Evolutionary conservation across 2,888 invertebrate species (phyloP).

Genomic region (Drosophila kokeensis): DNA sequence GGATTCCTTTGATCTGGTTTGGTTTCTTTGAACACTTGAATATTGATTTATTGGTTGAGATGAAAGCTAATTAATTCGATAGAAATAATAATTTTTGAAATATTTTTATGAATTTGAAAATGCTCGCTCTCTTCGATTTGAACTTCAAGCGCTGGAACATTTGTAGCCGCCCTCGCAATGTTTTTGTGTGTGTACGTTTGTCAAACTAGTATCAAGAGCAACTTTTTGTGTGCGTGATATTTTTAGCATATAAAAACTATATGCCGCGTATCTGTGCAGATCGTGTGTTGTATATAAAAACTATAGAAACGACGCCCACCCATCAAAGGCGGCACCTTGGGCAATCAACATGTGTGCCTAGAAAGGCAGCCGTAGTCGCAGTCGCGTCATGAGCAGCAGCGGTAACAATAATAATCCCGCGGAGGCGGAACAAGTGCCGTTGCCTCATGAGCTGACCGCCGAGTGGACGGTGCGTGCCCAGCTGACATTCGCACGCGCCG

Average conservation of each 20-base stretch:
- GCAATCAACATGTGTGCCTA: slow-evolving; percentile 34
- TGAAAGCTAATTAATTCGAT: neutral
- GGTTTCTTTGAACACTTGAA: neutral
- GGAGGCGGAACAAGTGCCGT: slow-evolving; percentile 42
- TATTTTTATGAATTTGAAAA: neutral
- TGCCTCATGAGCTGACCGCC: slow-evolving; percentile 85
- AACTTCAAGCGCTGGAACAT: neutral
- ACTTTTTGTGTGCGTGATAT: slow-evolving; percentile 41
- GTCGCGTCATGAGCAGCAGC: slow-evolving; percentile 37
- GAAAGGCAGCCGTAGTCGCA: neutral
- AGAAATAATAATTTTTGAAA: neutral
- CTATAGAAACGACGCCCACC: slow-evolving; percentile 1
- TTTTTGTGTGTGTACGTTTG: slow-evolving; percentile 20
- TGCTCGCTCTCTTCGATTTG: neutral
- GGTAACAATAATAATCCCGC: neutral
- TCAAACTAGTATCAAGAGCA: slow-evolving; percentile 45
- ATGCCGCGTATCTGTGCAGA: slow-evolving; percentile 60
- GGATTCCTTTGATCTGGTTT: neutral
- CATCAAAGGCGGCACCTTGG: slow-evolving; percentile 25
- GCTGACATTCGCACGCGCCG: slow-evolving; percentile 87
- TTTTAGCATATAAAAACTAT: slow-evolving; percentile 61
- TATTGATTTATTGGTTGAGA: neutral
- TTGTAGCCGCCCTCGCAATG: slow-evolving; percentile 31
- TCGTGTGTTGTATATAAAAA: slow-evolving; percentile 51
- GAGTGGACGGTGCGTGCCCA: slow-evolving; percentile 90